phyloP scores from a whole-genome alignment of 2,113 vertebrate genomes.

The Melanotaenia duboulayi region DNA sequence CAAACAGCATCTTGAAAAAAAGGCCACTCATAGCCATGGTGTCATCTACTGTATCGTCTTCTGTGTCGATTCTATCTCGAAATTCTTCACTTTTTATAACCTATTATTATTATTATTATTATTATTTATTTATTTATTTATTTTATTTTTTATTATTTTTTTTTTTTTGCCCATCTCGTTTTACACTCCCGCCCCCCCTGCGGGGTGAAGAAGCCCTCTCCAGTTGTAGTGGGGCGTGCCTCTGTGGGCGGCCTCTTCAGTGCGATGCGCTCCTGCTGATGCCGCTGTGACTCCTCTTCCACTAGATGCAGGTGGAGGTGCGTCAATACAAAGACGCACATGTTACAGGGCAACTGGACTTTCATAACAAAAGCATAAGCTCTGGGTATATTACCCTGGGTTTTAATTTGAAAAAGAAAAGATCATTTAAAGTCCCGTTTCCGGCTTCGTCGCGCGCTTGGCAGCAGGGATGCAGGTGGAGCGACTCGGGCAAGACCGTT shows the following conservation, averaged over 20 bases:
- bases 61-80: too few relatives aligned
- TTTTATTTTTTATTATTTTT: too few relatives aligned
- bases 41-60: too few relatives aligned
- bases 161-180: too few relatives aligned
- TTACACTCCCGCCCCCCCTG: too few relatives aligned
- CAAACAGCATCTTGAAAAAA: too few relatives aligned
- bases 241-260: conserved; percentile 59
- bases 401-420: conserved; percentile 59
- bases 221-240: conserved; percentile 70
- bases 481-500: conserved; percentile 74
- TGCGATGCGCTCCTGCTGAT: conserved; percentile 61
- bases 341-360: background rate
- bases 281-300: conserved; percentile 52
- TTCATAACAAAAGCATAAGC: conserved; percentile 54
- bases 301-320: conserved; percentile 58
- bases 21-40: too few relatives aligned
- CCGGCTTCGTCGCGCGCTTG: conserved; percentile 30
- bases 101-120: too few relatives aligned
- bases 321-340: conserved; percentile 39
- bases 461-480: conserved; percentile 79
- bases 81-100: too few relatives aligned
- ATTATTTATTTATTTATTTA: too few relatives aligned
- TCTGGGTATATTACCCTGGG: fast-evolving
- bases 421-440: background rate
- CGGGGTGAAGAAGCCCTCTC: conserved; percentile 55